A percentile compares a stretch with the other conserved stretches of the same genome.
phyloP scores from a whole-genome alignment of 2,113 vertebrate genomes.

The Trachemys scripta region DNA sequence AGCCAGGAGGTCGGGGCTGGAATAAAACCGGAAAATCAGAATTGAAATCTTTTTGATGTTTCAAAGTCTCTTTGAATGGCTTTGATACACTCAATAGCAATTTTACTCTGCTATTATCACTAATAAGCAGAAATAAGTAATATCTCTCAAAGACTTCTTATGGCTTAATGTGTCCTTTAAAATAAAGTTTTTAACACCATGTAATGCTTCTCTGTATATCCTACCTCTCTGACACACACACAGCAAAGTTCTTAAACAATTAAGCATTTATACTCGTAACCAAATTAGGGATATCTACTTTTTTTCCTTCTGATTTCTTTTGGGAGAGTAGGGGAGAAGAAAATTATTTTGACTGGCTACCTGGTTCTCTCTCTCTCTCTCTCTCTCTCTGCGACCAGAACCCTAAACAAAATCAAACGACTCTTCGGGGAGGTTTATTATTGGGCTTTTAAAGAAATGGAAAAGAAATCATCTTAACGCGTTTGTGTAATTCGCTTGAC shows the following conservation, averaged over 20 bases:
- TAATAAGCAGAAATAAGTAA: conserved; percentile 74
- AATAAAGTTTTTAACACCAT: conserved; percentile 63
- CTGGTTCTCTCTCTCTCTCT: no score
- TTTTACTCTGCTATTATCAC: conserved; percentile 71
- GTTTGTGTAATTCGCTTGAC: not conserved
- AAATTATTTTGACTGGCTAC: not conserved
- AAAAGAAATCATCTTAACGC: no score
- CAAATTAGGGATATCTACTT: not conserved
- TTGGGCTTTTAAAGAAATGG: no score
- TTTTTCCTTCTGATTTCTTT: not conserved
- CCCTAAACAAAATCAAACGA: not conserved
- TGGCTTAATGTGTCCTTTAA: conserved; percentile 57
- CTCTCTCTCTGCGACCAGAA: not conserved
- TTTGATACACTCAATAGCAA: conserved; percentile 70
- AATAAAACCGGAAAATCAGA: conserved; percentile 71
- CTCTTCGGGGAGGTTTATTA: not conserved
- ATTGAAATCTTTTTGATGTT: conserved; percentile 71
- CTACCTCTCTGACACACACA: not conserved
- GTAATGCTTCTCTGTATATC: not conserved
- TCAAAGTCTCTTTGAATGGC: conserved; percentile 66
- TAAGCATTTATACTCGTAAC: not conserved
- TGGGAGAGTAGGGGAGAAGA: not conserved
- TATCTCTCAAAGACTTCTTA: conserved; percentile 58
- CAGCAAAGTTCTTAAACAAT: not conserved
- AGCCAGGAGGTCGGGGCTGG: conserved; percentile 67